phyloP scores from a whole-genome alignment of 2,113 vertebrate species.

The Gnathonemus longibarbis region DNA sequence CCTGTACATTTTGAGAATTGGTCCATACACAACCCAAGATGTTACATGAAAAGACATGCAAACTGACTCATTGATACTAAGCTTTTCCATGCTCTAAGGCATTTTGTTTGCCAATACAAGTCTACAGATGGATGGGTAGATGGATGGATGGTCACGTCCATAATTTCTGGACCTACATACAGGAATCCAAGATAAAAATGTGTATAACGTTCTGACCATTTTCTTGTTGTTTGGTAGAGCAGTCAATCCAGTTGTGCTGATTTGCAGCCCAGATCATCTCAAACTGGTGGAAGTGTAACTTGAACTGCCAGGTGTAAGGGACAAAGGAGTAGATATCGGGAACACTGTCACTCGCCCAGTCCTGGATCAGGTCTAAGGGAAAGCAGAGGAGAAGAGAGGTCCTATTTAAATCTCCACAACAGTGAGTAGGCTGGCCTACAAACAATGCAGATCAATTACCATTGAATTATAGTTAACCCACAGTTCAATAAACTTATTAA shows the following conservation, averaged over 20 bases:
- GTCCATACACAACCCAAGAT: neutral
- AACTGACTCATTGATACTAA: neutral
- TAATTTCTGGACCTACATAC: neutral
- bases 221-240: conserved; percentile 97
- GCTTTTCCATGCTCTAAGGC: neutral
- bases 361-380: conserved; percentile 83
- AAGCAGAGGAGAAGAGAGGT: neutral
- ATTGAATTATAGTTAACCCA: neutral
- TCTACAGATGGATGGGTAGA: neutral
- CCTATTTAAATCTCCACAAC: neutral
- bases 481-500: neutral
- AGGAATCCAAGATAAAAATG: neutral
- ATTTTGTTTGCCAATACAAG: neutral
- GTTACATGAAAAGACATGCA: neutral
- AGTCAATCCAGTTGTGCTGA: conserved; percentile 98
- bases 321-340: conserved; percentile 97
- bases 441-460: neutral
- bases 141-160: neutral
- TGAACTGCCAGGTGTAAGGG: conserved; percentile 97
- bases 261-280: conserved; percentile 99
- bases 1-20: neutral
- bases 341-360: conserved; percentile 91
- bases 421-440: neutral
- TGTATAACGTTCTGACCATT: conserved; percentile 69
- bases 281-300: conserved; percentile 95